Evolutionary conservation across 1,140 invertebrate genomes (phyloP), one percentile per base, ranked within the genome.

Genomic region (Bombus fervidus): DNA sequence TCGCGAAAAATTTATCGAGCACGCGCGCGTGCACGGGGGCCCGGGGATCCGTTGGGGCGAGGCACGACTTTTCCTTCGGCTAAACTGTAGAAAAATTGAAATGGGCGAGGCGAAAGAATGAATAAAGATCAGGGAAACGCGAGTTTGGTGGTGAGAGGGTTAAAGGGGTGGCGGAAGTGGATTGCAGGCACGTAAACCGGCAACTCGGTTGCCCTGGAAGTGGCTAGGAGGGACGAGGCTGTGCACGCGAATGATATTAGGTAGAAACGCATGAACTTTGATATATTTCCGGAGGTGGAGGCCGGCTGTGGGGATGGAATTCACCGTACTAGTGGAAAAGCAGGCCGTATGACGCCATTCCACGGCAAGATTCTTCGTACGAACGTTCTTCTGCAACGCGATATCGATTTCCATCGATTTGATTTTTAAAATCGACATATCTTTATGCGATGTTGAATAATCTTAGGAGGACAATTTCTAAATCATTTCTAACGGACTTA

Each of bases 221-320:
- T 76, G 64, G 66, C 86, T 69, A 72, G 78, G 80, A 68, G 62
- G 81, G 86, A 59, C 71, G 81, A 69, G 86, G 74, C 72, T 90
- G 91, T 94, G 94, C 94, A 94, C 92, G 92, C 93, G 91, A 94
- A 91, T 92, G 93, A 94, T 95, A 94, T 95, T 95, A 95, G 93
- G 94, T 95, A 93, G 93, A 93, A 94, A 95, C 93, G 93, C 93
- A 95, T 95, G 93, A 95, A 95, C 94, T 95, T 95, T 95, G 94
- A 95, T 95, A 95, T 95, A 95, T 95, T 84, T 94, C 88, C 89
- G 89, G 88, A 90, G 89, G 87, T 86, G 81, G 66, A 68, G 47
- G 43, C 28, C 62, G 72, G 22, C 18, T 53, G 41, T 15, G 53
- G 59, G 43, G 83, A 53, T 71, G 74, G 39, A 89, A 89, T 85